Evolutionary conservation across 2,113 vertebrate genomes (phyloP).

Genomic region (Petrocephalus zakoni): DNA sequence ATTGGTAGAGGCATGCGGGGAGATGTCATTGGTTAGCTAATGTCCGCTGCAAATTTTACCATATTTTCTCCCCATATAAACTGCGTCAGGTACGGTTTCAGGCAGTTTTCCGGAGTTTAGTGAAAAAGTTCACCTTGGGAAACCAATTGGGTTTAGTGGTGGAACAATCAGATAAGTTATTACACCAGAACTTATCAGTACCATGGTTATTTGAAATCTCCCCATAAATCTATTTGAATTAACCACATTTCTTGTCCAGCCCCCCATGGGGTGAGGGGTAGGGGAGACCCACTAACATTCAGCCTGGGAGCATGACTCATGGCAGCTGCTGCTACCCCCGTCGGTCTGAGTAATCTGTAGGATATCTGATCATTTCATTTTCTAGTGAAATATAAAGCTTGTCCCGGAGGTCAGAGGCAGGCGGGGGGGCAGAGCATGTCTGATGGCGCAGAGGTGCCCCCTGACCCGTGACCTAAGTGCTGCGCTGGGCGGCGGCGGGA

Average conservation of each 20-base stretch:
- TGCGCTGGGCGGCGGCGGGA: neutral
- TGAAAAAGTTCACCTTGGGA: neutral
- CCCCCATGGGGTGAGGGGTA: neutral
- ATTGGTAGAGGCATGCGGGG: neutral
- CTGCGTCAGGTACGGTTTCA: neutral
- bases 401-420: neutral
- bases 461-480: slow-evolving; percentile 28
- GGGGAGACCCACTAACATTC: neutral
- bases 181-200: neutral
- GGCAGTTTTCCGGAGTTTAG: neutral
- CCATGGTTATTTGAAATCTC: neutral
- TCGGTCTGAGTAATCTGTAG: neutral
- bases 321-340: neutral
- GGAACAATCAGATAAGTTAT: neutral
- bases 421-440: neutral
- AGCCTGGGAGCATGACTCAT: neutral
- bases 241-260: neutral
- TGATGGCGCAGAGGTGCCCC: slow-evolving; percentile 8
- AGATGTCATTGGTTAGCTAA: neutral
- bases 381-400: neutral
- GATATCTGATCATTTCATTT: neutral
- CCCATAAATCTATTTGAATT: neutral
- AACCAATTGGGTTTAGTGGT: neutral
- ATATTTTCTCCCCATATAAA: neutral
- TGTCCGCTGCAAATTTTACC: neutral